phyloP scores from a whole-genome alignment of 2,888 invertebrate genomes.

The Hetaerina titia region DNA sequence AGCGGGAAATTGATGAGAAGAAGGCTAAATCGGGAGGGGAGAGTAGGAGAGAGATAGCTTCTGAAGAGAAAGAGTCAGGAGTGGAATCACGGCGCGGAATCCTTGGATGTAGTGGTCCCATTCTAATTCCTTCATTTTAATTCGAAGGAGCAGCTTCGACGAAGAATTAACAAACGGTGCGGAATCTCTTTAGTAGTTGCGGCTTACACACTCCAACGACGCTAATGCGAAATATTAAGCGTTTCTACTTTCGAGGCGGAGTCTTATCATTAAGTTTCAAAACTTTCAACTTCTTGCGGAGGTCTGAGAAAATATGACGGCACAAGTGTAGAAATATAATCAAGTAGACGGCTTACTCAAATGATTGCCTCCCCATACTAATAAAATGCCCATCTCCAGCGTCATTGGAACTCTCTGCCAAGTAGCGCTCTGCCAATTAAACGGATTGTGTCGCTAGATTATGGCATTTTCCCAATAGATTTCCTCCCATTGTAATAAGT shows the following conservation, averaged over 20 bases:
- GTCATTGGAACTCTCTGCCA: background rate
- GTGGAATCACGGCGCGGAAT: background rate
- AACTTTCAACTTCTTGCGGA: background rate
- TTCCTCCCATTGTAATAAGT: background rate
- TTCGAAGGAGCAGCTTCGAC: background rate
- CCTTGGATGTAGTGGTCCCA: background rate
- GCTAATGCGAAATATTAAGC: slow-evolving; percentile 9
- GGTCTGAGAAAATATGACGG: background rate
- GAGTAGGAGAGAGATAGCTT: too few relatives aligned
- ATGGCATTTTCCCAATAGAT: background rate
- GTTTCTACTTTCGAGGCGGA: background rate
- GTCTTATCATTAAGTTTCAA: background rate
- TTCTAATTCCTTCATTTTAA: background rate
- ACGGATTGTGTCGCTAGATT: background rate
- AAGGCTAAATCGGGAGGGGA: too few relatives aligned
- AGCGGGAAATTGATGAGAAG: too few relatives aligned
- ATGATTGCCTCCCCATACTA: background rate
- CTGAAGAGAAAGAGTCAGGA: background rate
- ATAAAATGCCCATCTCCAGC: background rate
- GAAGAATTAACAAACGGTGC: background rate
- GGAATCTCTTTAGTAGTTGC: background rate
- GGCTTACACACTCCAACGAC: background rate
- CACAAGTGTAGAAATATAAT: background rate
- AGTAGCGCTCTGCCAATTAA: background rate
- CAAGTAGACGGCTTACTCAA: background rate